A percentile compares a stretch with the other conserved stretches of the same genome.
phyloP scores from a whole-genome alignment of 2,113 vertebrate genomes.

The Spilogale gracilis region DNA sequence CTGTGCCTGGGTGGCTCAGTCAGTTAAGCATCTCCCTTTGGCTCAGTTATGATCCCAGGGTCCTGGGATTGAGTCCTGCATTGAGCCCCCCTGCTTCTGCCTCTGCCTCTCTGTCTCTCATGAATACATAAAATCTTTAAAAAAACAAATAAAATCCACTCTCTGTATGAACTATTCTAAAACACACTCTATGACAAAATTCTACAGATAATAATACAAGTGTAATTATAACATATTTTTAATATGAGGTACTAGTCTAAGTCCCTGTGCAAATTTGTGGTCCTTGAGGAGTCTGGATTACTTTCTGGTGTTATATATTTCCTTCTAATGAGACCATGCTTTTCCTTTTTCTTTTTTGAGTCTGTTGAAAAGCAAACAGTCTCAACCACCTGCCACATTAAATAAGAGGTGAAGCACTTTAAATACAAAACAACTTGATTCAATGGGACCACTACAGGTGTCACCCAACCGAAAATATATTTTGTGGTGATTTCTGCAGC shows the following conservation, averaged over 20 bases:
- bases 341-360: background rate
- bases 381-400: background rate
- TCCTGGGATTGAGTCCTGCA: background rate
- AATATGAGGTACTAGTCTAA: background rate
- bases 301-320: background rate
- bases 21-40: background rate
- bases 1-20: background rate
- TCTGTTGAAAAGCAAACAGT: background rate
- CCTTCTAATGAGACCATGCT: background rate
- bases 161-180: background rate
- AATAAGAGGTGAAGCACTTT: background rate
- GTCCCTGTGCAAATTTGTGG: background rate
- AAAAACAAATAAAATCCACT: background rate
- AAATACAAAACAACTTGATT: slow-evolving; percentile 32
- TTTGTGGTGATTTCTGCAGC: background rate
- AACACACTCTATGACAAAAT: background rate
- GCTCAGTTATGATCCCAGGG: background rate
- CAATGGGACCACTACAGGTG: rapidly evolving
- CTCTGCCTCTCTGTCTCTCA: background rate
- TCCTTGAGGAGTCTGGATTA: background rate
- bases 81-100: background rate
- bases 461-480: background rate
- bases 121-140: too few relatives aligned
- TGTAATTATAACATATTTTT: background rate
- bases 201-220: background rate